phyloP scores from a whole-genome alignment of 1,140 invertebrate species.

The Cyrtorhinus lividipennis region DNA sequence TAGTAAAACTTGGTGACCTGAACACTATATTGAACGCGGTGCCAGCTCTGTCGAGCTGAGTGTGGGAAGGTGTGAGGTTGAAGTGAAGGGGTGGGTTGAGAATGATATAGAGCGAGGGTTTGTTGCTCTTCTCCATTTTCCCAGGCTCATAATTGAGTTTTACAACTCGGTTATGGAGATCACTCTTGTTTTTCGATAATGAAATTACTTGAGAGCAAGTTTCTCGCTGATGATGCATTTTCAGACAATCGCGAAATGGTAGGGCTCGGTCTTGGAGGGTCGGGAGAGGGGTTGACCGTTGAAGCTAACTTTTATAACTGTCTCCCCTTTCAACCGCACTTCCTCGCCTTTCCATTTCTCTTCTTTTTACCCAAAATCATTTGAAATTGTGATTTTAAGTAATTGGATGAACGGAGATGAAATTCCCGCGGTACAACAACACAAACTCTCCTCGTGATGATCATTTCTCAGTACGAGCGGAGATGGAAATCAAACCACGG shows the following conservation, averaged over 20 bases:
- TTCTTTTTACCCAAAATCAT: not conserved
- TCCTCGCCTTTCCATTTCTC: not conserved
- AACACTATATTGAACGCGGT: too few relatives aligned
- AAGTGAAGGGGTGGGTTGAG: not conserved
- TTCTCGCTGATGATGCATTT: conserved; percentile 8
- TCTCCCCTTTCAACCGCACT: not conserved
- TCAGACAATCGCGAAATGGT: not conserved
- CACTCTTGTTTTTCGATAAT: conserved; percentile 8
- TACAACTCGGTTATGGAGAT: conserved; percentile 8
- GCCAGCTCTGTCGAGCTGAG: too few relatives aligned
- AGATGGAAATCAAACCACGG: too few relatives aligned
- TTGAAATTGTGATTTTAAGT: conserved; percentile 9
- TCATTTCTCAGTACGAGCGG: too few relatives aligned
- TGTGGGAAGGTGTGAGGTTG: not conserved
- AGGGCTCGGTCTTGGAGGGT: not conserved
- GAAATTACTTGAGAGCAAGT: conserved; percentile 6
- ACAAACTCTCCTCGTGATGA: too few relatives aligned
- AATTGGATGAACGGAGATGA: too few relatives aligned
- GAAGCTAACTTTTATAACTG: conserved; percentile 2
- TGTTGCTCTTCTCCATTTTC: not conserved
- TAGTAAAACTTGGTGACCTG: too few relatives aligned
- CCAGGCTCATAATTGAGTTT: conserved; percentile 4
- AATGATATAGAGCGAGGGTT: too few relatives aligned
- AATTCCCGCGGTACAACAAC: too few relatives aligned
- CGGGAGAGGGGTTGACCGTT: not conserved